A percentile compares a stretch with the other conserved stretches of the same genome.
phyloP scores from a whole-genome alignment of 2,888 invertebrate species.

The Ophion costatus region DNA sequence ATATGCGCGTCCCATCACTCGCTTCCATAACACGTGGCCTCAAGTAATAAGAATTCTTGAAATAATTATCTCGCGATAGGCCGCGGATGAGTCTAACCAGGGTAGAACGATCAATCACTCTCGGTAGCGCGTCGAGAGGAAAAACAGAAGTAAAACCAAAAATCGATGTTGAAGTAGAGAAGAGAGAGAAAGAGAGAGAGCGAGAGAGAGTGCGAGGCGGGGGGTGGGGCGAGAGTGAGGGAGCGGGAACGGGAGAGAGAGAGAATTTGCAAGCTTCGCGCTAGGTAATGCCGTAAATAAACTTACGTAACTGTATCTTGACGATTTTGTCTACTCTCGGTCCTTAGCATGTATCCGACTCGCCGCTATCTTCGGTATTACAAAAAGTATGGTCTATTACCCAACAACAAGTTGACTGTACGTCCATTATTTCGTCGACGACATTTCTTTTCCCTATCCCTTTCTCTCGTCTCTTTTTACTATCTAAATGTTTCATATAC shows the following conservation, averaged over 20 bases:
- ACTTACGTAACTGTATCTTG: constrained; percentile 54
- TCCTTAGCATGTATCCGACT: constrained; percentile 6
- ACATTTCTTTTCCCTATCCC: too few species aligned
- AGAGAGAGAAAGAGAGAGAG: constrained; percentile 23
- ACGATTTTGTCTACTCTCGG: constrained; percentile 47
- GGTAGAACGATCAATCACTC: constrained; percentile 76
- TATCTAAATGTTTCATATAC: too few species aligned
- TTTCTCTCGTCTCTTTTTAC: too few species aligned
- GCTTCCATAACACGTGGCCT: background rate
- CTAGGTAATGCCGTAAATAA: constrained; percentile 61
- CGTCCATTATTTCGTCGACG: too few species aligned
- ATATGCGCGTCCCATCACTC: too few species aligned
- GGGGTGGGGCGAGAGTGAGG: constrained; percentile 5
- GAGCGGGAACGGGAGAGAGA: constrained; percentile 28
- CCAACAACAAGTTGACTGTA: too few species aligned
- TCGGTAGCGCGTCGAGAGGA: constrained; percentile 53
- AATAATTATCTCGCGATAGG: constrained; percentile 52
- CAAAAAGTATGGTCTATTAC: too few species aligned
- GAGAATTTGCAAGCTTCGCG: constrained; percentile 46
- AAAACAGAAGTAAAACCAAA: constrained; percentile 59
- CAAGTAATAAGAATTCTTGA: constrained; percentile 25
- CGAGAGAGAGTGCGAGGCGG: too few species aligned
- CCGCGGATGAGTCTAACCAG: constrained; percentile 64
- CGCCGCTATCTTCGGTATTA: too few species aligned
- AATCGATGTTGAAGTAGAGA: constrained; percentile 53